Base-by-base conservation (phyloP, 2,888 invertebrate species). In the Agonopterix arenella region DNA sequence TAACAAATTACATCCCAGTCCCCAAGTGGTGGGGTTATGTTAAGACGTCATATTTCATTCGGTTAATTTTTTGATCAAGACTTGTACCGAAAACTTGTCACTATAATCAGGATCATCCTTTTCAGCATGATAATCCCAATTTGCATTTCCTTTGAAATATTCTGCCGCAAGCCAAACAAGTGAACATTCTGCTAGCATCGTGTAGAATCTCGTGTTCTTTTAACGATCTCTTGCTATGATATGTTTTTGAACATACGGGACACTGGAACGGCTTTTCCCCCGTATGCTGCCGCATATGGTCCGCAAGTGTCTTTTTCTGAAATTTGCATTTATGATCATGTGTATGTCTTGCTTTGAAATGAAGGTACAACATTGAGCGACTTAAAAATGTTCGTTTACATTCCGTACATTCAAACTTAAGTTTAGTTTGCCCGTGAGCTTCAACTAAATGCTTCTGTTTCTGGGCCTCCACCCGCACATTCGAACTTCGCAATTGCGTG, bases 361-460 rank as follows among this genome's bases (percentile, higher is more conserved):
- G 47, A 2, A 36, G 8, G 38, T 42, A 11, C 11, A 47, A 36
- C 7, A n/a, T 11, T 8, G 8, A 8, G 2, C 36, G 11, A 28
- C 28, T n/a, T 1, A 42, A 8, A 36, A 47, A 47, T 2, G 8
- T 11, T 8, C 57, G 54, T 0, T 58, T 59, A 41, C 67, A 67
- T 48, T 56, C 55, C 5, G 57, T 50, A 46, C 65, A 64, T 0
- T 48, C 40, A 11, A 57, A 59, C 2, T 50, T 47, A 48, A 54
- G 54, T 45, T 59, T 60, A 40, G 55, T 48, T 50, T 52, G 52
- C 0, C 61, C 63, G 43, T 66, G 65, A 1, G 50, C 54, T 47
- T 58, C 53, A 1, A 53, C 55, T 48, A 64, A 37, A 48, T 66
- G 65, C 11, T 55, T 53, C 46, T 61, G 60, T 40, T 59, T 60